Evolutionary conservation across 2,113 vertebrate species (phyloP).

Genomic region (Picathartes gymnocephalus): DNA sequence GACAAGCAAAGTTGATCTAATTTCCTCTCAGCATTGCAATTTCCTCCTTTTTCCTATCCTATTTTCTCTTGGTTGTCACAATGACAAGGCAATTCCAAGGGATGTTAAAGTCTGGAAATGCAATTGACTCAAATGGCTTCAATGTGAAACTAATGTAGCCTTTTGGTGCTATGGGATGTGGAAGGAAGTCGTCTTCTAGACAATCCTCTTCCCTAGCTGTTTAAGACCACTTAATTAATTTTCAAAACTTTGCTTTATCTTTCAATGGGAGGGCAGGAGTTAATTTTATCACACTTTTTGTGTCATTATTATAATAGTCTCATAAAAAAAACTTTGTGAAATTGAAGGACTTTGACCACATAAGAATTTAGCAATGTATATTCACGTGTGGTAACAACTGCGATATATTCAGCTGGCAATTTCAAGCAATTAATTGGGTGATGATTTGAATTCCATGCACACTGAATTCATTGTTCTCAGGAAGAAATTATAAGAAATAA

Average conservation of each 20-base stretch:
- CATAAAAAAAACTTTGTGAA: neutral
- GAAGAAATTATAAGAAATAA: neutral
- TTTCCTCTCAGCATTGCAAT: constrained; percentile 54
- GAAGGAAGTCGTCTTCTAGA: neutral
- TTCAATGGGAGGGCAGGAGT: neutral
- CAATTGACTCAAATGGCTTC: constrained; percentile 46
- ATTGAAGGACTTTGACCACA: neutral
- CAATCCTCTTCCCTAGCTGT: neutral
- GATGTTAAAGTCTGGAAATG: constrained; percentile 50
- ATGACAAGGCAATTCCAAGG: constrained; percentile 49
- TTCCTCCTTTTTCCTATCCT: constrained; percentile 46
- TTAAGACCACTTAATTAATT: neutral
- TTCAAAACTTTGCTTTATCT: neutral
- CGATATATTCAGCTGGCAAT: neutral
- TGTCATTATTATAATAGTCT: neutral
- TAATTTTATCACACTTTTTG: neutral
- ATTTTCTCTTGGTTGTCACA: constrained; percentile 45
- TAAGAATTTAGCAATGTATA: neutral
- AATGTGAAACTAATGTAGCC: constrained; percentile 3
- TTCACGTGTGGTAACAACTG: constrained; percentile 1
- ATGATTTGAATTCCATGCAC: neutral
- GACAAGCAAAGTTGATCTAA: constrained; percentile 62
- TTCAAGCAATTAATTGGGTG: constrained; percentile 2
- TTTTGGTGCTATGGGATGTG: neutral
- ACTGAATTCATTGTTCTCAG: constrained; percentile 36